phyloP scores from a whole-genome alignment of 1,140 invertebrate species.

The Lordiphosa clarofinis region DNA sequence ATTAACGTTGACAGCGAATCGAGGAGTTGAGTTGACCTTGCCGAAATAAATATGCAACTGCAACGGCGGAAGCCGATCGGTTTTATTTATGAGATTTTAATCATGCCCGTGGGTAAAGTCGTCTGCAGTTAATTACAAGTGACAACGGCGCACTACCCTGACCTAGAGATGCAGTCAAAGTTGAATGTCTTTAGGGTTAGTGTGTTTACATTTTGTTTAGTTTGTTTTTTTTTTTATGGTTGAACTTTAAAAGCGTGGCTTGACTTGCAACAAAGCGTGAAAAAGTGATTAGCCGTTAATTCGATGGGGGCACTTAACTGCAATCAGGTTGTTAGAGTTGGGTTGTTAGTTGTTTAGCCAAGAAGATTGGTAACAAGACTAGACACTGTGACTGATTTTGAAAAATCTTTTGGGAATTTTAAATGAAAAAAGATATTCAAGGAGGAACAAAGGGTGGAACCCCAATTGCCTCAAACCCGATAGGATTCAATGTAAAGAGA shows the following conservation, averaged over 20 bases:
- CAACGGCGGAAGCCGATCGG: constrained; percentile 34
- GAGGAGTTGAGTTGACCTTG: constrained; percentile 50
- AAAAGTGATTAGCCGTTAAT: constrained; percentile 57
- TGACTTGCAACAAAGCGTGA: constrained; percentile 38
- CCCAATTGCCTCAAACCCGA: no score
- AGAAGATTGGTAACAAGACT: no score
- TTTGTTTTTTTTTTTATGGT: constrained; percentile 13
- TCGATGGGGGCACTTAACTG: constrained; percentile 59
- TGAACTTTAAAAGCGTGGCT: constrained; percentile 52
- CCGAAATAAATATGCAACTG: constrained; percentile 37
- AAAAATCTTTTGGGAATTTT: no score
- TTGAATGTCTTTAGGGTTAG: constrained; percentile 60
- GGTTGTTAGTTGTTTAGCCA: constrained; percentile 13
- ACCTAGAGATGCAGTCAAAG: constrained; percentile 73
- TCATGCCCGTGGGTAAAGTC: constrained; percentile 32
- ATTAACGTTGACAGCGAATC: constrained; percentile 44
- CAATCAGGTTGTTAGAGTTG: constrained; percentile 39
- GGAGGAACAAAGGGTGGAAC: no score
- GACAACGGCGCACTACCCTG: constrained; percentile 20
- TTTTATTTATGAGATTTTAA: constrained; percentile 29
- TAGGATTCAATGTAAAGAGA: no score
- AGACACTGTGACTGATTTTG: not conserved
- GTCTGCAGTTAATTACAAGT: constrained; percentile 21
- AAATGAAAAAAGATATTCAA: no score
- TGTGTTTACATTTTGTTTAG: constrained; percentile 41